Base-by-base conservation (phyloP, 2,888 invertebrate species). In the Ormyrus pomaceus region DNA sequence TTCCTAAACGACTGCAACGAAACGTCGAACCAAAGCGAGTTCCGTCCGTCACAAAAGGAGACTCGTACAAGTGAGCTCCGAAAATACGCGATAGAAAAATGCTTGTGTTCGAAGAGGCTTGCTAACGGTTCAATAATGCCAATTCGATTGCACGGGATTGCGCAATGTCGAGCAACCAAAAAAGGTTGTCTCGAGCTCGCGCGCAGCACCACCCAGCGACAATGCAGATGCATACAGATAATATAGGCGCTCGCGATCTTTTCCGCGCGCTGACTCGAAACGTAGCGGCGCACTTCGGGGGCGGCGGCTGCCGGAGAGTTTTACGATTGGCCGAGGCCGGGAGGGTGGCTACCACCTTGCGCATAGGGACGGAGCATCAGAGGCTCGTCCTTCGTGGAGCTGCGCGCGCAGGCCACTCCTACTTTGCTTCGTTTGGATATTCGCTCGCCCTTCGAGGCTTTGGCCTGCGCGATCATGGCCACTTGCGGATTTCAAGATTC, bases 91-190 rank as follows among this genome's bases (percentile, higher is more conserved):
- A 72, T 58, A 59, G 50, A 78, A 78, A 78, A 77, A 55, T 70
- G 48, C 10, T 19, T 19, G 1, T 19, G 1, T 19, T 45, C 62
- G 13, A 55, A 56, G 61, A 66, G 62, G 61, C 34, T 4, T 64
- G 64, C 72, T 46, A 56, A 73, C 59, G 53, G 55, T 62, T 64
- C 51, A 64, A 79, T 79, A 74, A 74, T 78, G 79, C 66, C 77
- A 81, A 83, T 82, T 83, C 82, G 82, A 84, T 87, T 86, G 83
- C 86, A 80, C 73, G 83, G 84, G 66, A 84, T 87, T 86, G 86
- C 84, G 86, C 86, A 87, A 87, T 85, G 71, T 65, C 66, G 64
- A 56, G 83, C 72, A 84, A 84, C 75, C 13, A 0, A 11, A 48
- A 76, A 76, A 61, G 45, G 53, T 34, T n/a, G 7, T 19, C 50